Percentiles rank a stretch among this genome's conserved stretches.
phyloP scores from a whole-genome alignment of 2,113 vertebrate genomes.

The Psittacula cyanocephala region DNA sequence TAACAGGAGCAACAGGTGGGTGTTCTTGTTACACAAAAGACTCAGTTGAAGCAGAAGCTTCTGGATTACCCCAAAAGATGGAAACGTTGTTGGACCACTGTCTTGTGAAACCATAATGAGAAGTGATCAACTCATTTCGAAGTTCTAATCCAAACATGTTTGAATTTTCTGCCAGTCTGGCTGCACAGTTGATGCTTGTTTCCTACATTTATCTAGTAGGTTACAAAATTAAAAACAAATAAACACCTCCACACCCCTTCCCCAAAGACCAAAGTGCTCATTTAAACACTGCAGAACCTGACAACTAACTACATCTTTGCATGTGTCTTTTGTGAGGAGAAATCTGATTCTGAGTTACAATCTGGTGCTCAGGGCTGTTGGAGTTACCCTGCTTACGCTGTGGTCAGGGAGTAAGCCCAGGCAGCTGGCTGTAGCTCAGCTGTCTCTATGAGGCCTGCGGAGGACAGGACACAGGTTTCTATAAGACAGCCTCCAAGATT shows the following conservation, averaged over 20 bases:
- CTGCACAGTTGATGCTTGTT: not conserved
- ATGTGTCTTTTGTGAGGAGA: not conserved
- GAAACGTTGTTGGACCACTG: not conserved
- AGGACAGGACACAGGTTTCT: rapidly evolving
- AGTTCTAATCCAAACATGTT: not conserved
- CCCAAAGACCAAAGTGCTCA: not conserved
- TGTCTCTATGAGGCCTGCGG: not conserved
- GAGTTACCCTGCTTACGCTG: not conserved
- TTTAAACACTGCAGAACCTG: not conserved
- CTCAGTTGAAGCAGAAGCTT: not conserved
- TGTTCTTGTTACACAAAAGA: not conserved
- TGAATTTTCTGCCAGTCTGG: not conserved
- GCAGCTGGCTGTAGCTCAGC: not conserved
- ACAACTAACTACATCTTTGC: not conserved
- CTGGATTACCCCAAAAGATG: not conserved
- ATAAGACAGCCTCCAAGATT: not conserved
- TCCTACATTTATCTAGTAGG: not conserved
- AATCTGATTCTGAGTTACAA: not conserved
- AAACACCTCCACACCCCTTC: rapidly evolving
- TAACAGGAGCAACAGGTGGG: not conserved
- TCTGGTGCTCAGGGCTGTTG: not conserved
- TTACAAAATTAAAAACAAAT: not conserved
- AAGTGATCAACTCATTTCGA: not conserved
- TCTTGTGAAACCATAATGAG: not conserved
- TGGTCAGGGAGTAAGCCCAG: rapidly evolving